Conservation (phyloP, 2,113 vertebrate genomes). For the Bucco capensis region DNA sequence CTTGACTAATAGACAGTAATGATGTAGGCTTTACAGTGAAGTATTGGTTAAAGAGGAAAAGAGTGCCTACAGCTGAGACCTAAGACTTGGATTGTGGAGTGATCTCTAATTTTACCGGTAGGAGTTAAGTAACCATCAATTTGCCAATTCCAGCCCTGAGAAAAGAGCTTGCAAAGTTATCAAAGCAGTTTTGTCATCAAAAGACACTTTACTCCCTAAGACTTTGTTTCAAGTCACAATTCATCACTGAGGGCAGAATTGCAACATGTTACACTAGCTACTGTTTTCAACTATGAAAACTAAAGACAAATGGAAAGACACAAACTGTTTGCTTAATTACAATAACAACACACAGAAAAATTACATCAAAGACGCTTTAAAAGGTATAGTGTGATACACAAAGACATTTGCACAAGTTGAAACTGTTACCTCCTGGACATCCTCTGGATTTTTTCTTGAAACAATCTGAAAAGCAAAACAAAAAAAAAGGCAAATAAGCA, state of each 20-base stretch:
- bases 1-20: conserved; percentile 12
- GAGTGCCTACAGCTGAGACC: conserved; percentile 47
- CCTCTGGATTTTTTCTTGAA: conserved; percentile 93
- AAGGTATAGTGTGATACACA: background rate
- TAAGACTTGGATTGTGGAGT: conserved; percentile 36
- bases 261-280: background rate
- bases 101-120: conserved; percentile 48
- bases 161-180: conserved; percentile 36
- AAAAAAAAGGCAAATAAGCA: background rate
- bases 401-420: conserved; percentile 44
- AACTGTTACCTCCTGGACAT: conserved; percentile 94
- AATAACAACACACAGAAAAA: background rate
- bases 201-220: conserved; percentile 21
- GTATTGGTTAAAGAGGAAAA: conserved; percentile 24
- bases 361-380: conserved; percentile 32
- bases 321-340: background rate
- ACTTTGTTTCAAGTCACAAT: conserved; percentile 39
- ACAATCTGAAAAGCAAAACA: conserved; percentile 84
- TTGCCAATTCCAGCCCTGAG: conserved; percentile 19
- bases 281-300: background rate
- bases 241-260: background rate
- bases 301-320: background rate
- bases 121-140: conserved; percentile 47
- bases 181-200: conserved; percentile 54
- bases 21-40: conserved; percentile 42